These are phyloP conservation scores for Scomber japonicus DNA, from an alignment of 2,113 vertebrate species.

Conservation along the genomic window DNA sequence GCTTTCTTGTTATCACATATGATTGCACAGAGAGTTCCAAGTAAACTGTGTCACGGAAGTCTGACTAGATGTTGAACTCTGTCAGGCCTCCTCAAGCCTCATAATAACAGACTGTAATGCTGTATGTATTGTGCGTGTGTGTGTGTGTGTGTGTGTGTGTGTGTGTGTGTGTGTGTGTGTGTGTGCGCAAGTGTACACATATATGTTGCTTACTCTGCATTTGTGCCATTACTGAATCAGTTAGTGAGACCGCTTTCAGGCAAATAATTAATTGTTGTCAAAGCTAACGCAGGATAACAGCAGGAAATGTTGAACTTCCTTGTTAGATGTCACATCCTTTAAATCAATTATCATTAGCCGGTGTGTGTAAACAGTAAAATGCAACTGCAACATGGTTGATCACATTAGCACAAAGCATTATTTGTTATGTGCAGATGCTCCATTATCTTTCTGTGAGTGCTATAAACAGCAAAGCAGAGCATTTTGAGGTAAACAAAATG, in stretches of 20 bases:
- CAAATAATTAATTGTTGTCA: slow-evolving; percentile 58
- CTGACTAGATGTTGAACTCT: background rate
- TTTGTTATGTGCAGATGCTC: slow-evolving; percentile 1
- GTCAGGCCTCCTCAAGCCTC: background rate
- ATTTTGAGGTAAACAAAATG: slow-evolving; percentile 21
- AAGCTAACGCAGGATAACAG: slow-evolving; percentile 44
- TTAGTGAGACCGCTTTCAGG: slow-evolving; percentile 7
- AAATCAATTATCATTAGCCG: slow-evolving; percentile 62
- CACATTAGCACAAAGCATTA: slow-evolving; percentile 15
- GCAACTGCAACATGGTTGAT: slow-evolving; percentile 12
- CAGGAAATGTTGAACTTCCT: slow-evolving; percentile 65
- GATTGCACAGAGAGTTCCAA: background rate
- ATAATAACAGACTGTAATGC: background rate
- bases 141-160: background rate
- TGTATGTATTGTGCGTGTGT: background rate
- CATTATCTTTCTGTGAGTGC: slow-evolving; percentile 9
- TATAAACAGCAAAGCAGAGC: slow-evolving; percentile 9
- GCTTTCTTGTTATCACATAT: slow-evolving; percentile 16
- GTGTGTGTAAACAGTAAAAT: slow-evolving; percentile 14
- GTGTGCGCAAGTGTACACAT: background rate
- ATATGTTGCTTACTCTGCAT: background rate
- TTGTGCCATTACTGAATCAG: slow-evolving; percentile 12
- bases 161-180: no score
- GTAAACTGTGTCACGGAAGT: background rate
- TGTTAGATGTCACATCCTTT: slow-evolving; percentile 64